Percentiles rank a stretch among this genome's conserved stretches.
phyloP scores from a whole-genome alignment of 1,140 invertebrate genomes.

The Dolichoris vasculosae region DNA sequence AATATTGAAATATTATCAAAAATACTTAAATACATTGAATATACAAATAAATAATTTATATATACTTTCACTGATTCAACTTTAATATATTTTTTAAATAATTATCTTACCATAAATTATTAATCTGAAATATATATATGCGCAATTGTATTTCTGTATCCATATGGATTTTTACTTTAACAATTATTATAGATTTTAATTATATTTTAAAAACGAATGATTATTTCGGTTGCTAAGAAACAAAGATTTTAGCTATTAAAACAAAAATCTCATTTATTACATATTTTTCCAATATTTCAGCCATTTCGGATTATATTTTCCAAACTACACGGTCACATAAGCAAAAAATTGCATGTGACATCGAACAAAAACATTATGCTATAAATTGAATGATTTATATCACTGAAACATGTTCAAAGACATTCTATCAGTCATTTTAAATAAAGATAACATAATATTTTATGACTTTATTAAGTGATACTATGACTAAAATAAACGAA shows the following conservation, averaged over 20 bases:
- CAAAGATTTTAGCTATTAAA: background rate
- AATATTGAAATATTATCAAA: background rate
- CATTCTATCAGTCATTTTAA: background rate
- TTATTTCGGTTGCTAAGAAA: background rate
- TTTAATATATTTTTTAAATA: background rate
- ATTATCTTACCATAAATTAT: too few species aligned
- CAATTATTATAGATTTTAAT: background rate
- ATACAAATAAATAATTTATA: background rate
- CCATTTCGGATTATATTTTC: background rate
- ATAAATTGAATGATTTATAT: background rate
- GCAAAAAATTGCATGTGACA: background rate
- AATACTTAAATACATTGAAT: too few species aligned
- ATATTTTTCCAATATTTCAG: background rate
- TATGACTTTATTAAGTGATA: background rate
- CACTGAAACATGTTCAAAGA: background rate
- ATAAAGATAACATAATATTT: background rate
- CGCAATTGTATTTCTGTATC: too few species aligned
- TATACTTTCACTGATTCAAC: background rate
- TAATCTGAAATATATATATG: too few species aligned
- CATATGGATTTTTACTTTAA: background rate
- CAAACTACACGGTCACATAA: background rate
- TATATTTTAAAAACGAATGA: background rate
- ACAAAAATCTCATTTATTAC: background rate
- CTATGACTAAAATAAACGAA: background rate
- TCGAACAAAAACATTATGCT: background rate